Evolutionary conservation across 1,140 invertebrate genomes (phyloP), one percentile per base, ranked within the genome.

Genomic region (Vanessa atalanta): DNA sequence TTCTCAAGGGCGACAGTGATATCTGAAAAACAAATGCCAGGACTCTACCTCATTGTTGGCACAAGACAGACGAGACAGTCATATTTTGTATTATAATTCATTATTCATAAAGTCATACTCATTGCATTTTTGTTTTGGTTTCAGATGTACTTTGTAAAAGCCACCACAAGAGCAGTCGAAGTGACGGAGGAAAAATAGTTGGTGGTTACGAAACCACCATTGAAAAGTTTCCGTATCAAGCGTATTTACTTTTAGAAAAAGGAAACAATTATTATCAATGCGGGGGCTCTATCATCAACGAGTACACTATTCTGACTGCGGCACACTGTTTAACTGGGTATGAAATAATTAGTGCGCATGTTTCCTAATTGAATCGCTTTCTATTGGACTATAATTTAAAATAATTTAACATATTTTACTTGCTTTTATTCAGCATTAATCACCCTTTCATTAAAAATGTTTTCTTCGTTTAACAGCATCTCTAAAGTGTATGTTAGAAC

Each of bases 271-370:
- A 84, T 66, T 88, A 79, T 50, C 79, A 83, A 57, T 92, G 91
- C 73, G 91, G 89, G 47, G 90, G 91, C 5, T 91, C 87, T 2
- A 90, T 93, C 57, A 81, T 92, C 55, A 86, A 78, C 64, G 66
- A 73, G 11, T 73, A 69, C 48, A 75, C 81, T 65, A 77, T 93
- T 23, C 70, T 92, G 11, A 93, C 91, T 11, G 91, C 91, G 6
- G 82, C 82, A 2, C 73, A 76, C 60, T 76, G 77, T 16, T 16
- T 79, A n/a, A 8, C 65, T 9, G 66, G 72, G 79, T 76, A 76
- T 50, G 26, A 47, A 63, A 37, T 12, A 31, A 48, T 53, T 60
- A 55, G 15, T 50, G 48, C 15, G 13, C 13, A 51, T 43, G 37
- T 43, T 43, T 43, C 0, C 1, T 37, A 37, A 37, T 5, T 37